Conservation (phyloP, 2,113 vertebrate genomes). For the Epinephelus cyanopodus region DNA sequence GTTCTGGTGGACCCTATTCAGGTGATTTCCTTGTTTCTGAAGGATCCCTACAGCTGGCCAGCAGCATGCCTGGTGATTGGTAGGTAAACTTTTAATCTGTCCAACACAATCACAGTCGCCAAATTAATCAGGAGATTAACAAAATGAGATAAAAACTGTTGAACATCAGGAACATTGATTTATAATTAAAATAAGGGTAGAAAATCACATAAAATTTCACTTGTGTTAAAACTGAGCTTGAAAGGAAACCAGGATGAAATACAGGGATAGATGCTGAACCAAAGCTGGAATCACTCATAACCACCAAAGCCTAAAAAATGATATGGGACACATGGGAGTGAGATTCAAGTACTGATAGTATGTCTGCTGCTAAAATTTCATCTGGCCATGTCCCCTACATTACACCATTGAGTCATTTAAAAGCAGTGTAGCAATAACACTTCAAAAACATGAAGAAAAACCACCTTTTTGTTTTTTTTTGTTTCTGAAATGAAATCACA, state of each 20-base stretch:
- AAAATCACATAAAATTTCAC: neutral
- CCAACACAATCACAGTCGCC: neutral
- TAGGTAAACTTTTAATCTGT: slow-evolving; percentile 74
- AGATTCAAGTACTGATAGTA: neutral
- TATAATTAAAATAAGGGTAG: neutral
- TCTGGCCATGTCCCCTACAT: neutral
- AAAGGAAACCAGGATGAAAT: neutral
- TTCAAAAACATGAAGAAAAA: neutral
- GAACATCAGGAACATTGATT: neutral
- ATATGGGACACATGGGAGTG: neutral
- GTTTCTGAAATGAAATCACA: neutral
- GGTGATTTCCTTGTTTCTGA: slow-evolving; percentile 90
- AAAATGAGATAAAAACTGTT: neutral
- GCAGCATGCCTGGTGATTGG: slow-evolving; percentile 89
- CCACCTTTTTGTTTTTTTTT: neutral
- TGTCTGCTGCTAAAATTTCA: neutral
- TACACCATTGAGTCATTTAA: neutral
- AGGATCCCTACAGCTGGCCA: slow-evolving; percentile 93
- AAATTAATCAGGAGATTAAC: neutral
- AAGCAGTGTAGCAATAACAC: neutral
- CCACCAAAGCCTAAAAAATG: neutral
- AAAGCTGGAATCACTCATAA: neutral
- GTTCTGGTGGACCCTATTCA: slow-evolving; percentile 93
- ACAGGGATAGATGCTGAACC: neutral
- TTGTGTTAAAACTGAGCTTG: neutral